A percentile compares a stretch with the other conserved stretches of the same genome.
Evolutionary conservation across 2,113 vertebrate genomes (phyloP).

Genomic region (Toxotes chatareus): DNA sequence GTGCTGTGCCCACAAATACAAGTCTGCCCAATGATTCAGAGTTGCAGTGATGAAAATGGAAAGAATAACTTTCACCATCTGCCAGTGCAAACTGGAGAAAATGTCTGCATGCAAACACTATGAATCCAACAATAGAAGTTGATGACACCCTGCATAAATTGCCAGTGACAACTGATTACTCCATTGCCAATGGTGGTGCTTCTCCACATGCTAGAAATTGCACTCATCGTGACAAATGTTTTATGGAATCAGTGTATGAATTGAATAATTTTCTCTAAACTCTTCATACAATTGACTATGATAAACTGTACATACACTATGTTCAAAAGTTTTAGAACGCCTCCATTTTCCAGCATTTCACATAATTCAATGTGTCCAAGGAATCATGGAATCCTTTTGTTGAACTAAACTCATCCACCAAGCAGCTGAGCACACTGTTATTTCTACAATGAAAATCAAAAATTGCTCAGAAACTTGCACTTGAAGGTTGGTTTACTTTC

Average conservation of each 20-base stretch:
- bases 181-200: slow-evolving; percentile 1
- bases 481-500: no score
- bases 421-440: no score
- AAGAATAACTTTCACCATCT: slow-evolving; percentile 49
- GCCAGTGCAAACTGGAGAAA: slow-evolving; percentile 34
- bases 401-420: no score
- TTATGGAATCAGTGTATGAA: slow-evolving; percentile 5
- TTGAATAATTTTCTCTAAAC: background rate
- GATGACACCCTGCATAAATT: slow-evolving; percentile 34
- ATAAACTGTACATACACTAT: background rate
- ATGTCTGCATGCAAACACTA: slow-evolving; percentile 34
- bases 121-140: slow-evolving; percentile 30
- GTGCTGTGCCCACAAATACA: slow-evolving; percentile 31
- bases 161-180: slow-evolving; percentile 11
- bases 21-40: slow-evolving; percentile 31
- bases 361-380: no score
- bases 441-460: no score
- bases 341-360: no score
- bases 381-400: no score
- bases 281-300: background rate
- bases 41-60: slow-evolving; percentile 40
- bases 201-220: slow-evolving; percentile 11
- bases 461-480: no score
- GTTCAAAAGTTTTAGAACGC: no score
- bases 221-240: slow-evolving; percentile 14